Conservation (phyloP, 2,888 invertebrate genomes). For the Coelinius sp. region DNA sequence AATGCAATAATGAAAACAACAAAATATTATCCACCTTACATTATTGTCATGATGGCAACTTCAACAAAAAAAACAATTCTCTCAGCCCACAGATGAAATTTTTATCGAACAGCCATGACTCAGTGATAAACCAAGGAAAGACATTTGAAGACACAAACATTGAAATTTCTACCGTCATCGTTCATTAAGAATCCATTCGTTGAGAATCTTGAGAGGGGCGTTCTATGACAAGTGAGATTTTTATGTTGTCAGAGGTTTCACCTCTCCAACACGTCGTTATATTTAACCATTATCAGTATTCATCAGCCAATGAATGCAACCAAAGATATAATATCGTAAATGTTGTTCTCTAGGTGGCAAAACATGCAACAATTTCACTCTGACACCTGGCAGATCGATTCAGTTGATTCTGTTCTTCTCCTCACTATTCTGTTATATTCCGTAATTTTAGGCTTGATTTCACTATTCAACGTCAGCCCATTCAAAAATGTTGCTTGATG, state of each 20-base stretch:
- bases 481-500: background rate
- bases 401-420: background rate
- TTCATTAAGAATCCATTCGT: constrained; percentile 52
- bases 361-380: background rate
- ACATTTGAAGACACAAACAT: background rate
- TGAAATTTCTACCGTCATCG: constrained; percentile 48
- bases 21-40: background rate
- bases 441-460: background rate
- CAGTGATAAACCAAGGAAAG: constrained; percentile 8
- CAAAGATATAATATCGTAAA: background rate
- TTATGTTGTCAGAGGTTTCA: constrained; percentile 14
- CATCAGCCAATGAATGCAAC: background rate
- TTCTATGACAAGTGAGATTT: constrained; percentile 47
- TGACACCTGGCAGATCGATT: too few species aligned
- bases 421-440: background rate
- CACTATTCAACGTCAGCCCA: background rate
- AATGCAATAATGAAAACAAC: background rate
- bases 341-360: background rate
- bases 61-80: background rate
- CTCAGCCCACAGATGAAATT: background rate
- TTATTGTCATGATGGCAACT: background rate
- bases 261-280: background rate
- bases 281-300: background rate
- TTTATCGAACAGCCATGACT: constrained; percentile 12
- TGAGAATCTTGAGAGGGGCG: constrained; percentile 25